Base-by-base conservation (phyloP, 2,113 vertebrate species). In the Pomatostomus ruficeps region DNA sequence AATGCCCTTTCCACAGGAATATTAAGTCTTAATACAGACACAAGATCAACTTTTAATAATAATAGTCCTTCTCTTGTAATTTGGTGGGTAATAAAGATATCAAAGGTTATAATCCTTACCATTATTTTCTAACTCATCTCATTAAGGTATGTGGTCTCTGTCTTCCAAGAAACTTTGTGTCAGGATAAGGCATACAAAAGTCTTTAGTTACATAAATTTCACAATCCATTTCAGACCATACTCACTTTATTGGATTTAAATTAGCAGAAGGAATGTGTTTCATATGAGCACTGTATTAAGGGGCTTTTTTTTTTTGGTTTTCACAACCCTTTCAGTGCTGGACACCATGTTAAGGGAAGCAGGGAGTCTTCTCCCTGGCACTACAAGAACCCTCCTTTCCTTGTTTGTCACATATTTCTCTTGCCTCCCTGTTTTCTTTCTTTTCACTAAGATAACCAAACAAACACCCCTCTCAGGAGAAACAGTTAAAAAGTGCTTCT, bases 181-280 rank as follows among this genome's bases (percentile, higher is more conserved):
- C 85, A 84, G 91, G 63, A 59, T 75, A 92, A 94, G 31, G 57
- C 57, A 96, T 81, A 51, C 45, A 54, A 43, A 85, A 92, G 73
- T 75, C 88, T 94, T 88, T 51, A 93, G 91, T 51, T 77, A 63
- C 42, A 88, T 88, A 88, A 89, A 97, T 96, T 81, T 95, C 85
- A 80, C 91, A 89, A 93, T 88, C 70, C 78, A 70, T 95, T 95
- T 94, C 85, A 88, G 83, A 52, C 58, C 68, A 63, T 77, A 54
- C 72, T 84, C 77, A 85, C 61, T 84, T 95, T 91, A 96, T 89
- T 96, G 80, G 92, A 95, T 96, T 95, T 92, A 91, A 97, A 94
- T 96, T 92, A 96, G 85, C 72, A 92, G 75, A 86, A 94, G 75
- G 85, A 95, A 95, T 59, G 90, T 91, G 91, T 90, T 93, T 95